Base-by-base conservation (phyloP, 1,140 invertebrate genomes). In the Aphelenchoides fujianensis region DNA sequence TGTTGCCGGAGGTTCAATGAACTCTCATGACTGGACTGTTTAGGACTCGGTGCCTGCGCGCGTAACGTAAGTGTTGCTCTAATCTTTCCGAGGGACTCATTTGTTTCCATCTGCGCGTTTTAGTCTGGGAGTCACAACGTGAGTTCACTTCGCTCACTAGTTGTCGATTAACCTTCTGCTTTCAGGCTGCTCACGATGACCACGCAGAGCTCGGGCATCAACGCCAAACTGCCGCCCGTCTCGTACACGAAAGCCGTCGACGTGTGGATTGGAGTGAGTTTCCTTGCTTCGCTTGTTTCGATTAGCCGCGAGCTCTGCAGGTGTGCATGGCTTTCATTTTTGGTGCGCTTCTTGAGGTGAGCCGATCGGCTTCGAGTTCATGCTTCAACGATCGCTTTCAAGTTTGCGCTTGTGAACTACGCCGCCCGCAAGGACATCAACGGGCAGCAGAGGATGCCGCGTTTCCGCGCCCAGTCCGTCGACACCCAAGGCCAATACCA, bases 171-270 rank as follows among this genome's bases (percentile, higher is more conserved):
- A n/a, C n/a, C 69, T 57, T 68, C 19, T 7, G 5, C 5, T 59
- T 78, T 71, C 30, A 80, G 94, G 3, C 88, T 96, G 16, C 89
- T 96, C 52, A 96, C 94, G 55, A 96, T 97, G 93, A 93, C 93
- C 52, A 96, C 94, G 1, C 93, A 96, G 86, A 94, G 92, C 57
- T 94, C 93, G 7, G 93, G 93, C 81, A 96, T 96, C 84, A 96
- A 96, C 87, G 92, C 93, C 68, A 95, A 94, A 74, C 88, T 96
- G 75, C 94, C 94, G 72, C 94, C 94, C 34, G 94, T 97, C 53
- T 95, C 93, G 28, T 97, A 96, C 86, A 96, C 93, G 36, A 97
- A 97, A 86, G 85, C 84, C 19, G 74, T 80, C 2, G 80, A 81
- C 63, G 81, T 81, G 9, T 81, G 79, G 79, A 81, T 81, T 67